phyloP scores from a whole-genome alignment of 2,888 invertebrate genomes.

The Folsomia manolachei region DNA sequence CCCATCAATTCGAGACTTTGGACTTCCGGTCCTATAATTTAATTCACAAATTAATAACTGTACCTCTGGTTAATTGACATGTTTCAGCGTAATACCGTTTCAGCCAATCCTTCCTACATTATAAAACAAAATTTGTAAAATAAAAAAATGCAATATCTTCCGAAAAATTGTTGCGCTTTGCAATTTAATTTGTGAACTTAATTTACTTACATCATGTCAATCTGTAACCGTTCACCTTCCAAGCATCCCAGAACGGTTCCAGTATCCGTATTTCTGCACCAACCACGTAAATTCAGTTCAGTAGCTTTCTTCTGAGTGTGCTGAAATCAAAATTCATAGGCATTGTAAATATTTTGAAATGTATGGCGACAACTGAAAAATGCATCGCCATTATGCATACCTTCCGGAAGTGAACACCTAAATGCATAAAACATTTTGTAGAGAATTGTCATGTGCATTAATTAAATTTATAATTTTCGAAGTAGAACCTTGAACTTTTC shows the following conservation, averaged over 20 bases:
- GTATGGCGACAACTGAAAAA: too few species aligned
- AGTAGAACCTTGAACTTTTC: slow-evolving; percentile 39
- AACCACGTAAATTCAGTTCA: slow-evolving; percentile 65
- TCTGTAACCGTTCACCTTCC: slow-evolving; percentile 30
- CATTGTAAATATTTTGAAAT: background rate
- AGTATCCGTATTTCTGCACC: slow-evolving; percentile 69
- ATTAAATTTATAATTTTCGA: slow-evolving; percentile 9
- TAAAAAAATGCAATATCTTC: background rate
- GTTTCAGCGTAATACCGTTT: too few species aligned
- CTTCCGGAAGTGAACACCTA: slow-evolving; percentile 49
- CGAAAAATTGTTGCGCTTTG: too few species aligned
- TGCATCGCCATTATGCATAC: slow-evolving; percentile 21
- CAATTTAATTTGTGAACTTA: too few species aligned
- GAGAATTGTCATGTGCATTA: background rate
- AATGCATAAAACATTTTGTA: too few species aligned
- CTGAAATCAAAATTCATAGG: slow-evolving; percentile 54
- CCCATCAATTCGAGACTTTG: slow-evolving; percentile 69
- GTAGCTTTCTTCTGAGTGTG: slow-evolving; percentile 66
- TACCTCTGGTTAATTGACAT: too few species aligned
- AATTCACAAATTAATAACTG: too few species aligned
- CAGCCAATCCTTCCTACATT: slow-evolving; percentile 60
- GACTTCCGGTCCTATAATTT: slow-evolving; percentile 75
- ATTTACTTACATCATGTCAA: slow-evolving; percentile 38
- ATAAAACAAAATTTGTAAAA: slow-evolving; percentile 47
- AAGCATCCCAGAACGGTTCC: slow-evolving; percentile 65